Conservation (phyloP, 2,888 invertebrate genomes). For the Chaetoderma sp. region DNA sequence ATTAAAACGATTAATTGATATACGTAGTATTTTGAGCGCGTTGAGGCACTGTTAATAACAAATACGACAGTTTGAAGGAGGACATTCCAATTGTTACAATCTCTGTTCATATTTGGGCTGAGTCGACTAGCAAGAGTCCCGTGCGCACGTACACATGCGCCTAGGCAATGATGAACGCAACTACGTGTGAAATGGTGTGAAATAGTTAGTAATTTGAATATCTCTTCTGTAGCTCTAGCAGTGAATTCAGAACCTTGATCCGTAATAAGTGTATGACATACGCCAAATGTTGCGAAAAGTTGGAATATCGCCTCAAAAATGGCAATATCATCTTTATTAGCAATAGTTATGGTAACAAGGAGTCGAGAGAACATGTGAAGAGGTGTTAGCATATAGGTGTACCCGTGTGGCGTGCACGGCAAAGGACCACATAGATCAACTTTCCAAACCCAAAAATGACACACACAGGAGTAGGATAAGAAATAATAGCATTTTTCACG, state of each 20-base stretch:
- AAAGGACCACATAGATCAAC: slow-evolving; percentile 10
- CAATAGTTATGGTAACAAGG: slow-evolving; percentile 21
- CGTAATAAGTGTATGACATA: slow-evolving; percentile 28
- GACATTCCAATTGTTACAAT: too few species aligned
- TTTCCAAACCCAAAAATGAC: too few species aligned
- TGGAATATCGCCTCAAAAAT: slow-evolving; percentile 24
- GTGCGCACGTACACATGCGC: slow-evolving; percentile 30
- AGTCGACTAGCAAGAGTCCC: slow-evolving; percentile 22
- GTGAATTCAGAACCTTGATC: slow-evolving; percentile 33
- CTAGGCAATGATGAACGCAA: slow-evolving; percentile 35
- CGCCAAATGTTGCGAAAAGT: slow-evolving; percentile 27
- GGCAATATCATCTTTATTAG: slow-evolving; percentile 27
- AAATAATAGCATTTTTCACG: too few species aligned
- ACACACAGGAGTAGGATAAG: too few species aligned
- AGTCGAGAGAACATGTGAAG: slow-evolving; percentile 32
- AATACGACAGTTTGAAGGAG: too few species aligned
- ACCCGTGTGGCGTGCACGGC: neutral
- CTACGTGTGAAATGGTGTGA: slow-evolving; percentile 30
- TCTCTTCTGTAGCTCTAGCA: too few species aligned
- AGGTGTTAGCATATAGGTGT: slow-evolving; percentile 14
- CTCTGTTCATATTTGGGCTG: too few species aligned
- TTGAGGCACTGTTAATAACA: too few species aligned
- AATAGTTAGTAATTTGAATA: slow-evolving; percentile 27
- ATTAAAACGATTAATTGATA: too few species aligned
- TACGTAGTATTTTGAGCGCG: too few species aligned